Conservation (phyloP, 1,140 invertebrate genomes). For the Aplysia californica region DNA sequence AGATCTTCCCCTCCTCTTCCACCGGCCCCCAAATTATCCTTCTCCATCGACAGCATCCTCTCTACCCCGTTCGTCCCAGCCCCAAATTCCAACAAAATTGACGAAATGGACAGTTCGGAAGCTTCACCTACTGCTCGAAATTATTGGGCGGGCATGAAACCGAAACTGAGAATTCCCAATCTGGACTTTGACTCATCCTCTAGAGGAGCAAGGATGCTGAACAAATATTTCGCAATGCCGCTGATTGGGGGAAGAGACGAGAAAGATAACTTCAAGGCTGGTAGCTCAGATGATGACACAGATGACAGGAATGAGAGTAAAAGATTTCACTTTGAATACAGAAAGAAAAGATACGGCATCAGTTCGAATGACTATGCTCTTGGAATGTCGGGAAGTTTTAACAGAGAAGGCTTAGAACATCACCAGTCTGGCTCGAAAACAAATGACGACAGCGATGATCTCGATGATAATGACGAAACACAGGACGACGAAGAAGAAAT, state of each 20-base stretch:
- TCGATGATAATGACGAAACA: neutral
- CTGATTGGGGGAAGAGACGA: neutral
- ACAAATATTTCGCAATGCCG: neutral
- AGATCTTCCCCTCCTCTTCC: neutral
- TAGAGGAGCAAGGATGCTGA: neutral
- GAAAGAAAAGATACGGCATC: neutral
- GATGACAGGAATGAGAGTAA: neutral
- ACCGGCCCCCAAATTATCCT: conserved; percentile 1
- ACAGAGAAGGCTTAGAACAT: neutral
- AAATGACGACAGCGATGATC: neutral
- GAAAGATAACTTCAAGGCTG: neutral
- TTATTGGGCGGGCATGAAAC: neutral
- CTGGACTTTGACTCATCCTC: neutral
- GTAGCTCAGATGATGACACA: neutral
- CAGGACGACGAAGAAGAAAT: conserved; percentile 1
- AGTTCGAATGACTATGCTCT: neutral
- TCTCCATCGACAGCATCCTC: conserved; percentile 26
- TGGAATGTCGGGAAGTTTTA: neutral
- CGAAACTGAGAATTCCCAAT: neutral
- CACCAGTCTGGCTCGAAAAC: neutral
- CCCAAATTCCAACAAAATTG: neutral
- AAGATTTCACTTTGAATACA: neutral
- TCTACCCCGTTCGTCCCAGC: conserved; percentile 7
- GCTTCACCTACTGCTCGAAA: neutral
- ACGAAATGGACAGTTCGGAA: neutral